Evolutionary conservation across 1,140 invertebrate genomes (phyloP), one percentile per base, ranked within the genome.

Genomic region (Choristoneura fumiferana): DNA sequence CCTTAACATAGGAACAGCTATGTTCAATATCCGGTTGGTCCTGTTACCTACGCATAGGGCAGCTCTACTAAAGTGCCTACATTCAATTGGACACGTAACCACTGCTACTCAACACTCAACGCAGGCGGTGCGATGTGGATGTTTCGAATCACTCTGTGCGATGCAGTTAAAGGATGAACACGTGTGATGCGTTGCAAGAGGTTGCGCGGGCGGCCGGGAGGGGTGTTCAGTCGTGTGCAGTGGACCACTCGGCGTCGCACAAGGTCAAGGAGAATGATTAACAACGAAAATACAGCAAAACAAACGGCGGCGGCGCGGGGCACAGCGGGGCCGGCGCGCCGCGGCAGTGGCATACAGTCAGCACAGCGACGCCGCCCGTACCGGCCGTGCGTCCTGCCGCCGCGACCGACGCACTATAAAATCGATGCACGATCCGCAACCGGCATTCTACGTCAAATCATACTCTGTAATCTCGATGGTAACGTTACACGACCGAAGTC

Each of bases 241-340:
- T 87, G 86, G 86, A 84, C 86, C 84, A 89, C 86, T 89, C 83
- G 71, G 76, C 85, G 80, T 86, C 82, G 86, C 84, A 89, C 86
- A 89, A 89, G 86, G 86, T 89, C 86, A 89, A 89, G 84, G 86
- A 87, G 86, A 89, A 89, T 89, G 86, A 89, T 89, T 89, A 89
- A 89, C 86, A 89, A 86, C 86, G 84, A 89, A 89, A 89, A 89
- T 89, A 89, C 86, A 89, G 86, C 86, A 89, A 89, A 89, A 89
- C 86, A 89, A 87, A 85, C 81, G 81, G 72, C 70, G 84, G 78
- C 74, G 71, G 70, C 67, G 78, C 69, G 85, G 77, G 76, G 78
- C 54, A 62, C 57, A 76, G 79, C 64, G 82, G 81, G 74, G 72
- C 69, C 67, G 81, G 73, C 71, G 69, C 43, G 45, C 29, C 60